A percentile compares a stretch with the other conserved stretches of the same genome.
phyloP scores from a whole-genome alignment of 2,888 invertebrate species.

The Fragum whitleyi region DNA sequence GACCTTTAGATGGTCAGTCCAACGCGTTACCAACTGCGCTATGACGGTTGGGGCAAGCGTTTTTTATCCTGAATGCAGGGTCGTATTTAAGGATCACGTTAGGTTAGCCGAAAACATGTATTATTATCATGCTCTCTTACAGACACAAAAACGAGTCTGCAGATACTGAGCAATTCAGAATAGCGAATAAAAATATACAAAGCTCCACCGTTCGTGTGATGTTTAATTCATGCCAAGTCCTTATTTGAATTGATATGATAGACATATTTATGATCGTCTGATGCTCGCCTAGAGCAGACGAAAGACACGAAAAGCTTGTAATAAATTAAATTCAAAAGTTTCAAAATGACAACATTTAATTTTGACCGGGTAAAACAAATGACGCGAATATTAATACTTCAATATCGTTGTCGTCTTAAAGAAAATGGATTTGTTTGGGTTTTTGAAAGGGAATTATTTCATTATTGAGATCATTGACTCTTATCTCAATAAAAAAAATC shows the following conservation, averaged over 20 bases:
- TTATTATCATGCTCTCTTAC: no score
- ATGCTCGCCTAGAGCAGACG: conserved; percentile 12
- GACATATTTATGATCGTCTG: conserved; percentile 31
- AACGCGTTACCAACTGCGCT: no score
- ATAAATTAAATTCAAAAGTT: conserved; percentile 19
- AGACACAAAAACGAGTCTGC: no score
- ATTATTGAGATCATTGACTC: neutral
- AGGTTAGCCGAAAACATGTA: no score
- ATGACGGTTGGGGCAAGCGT: no score
- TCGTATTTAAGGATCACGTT: no score
- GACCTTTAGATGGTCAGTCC: no score
- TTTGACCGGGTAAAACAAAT: conserved; percentile 10
- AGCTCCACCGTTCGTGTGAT: no score
- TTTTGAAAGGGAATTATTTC: neutral
- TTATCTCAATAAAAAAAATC: neutral
- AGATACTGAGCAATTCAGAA: no score
- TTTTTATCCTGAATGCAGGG: no score
- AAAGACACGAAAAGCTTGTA: conserved; percentile 8
- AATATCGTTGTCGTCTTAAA: conserved; percentile 14
- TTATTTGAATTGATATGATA: conserved; percentile 14
- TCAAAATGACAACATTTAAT: conserved; percentile 20
- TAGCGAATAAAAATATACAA: no score
- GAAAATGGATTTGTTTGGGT: conserved; percentile 22
- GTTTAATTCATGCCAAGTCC: neutral
- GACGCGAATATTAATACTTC: conserved; percentile 8